Evolutionary conservation across 1,140 invertebrate genomes (phyloP).

Genomic region (Drosophila suzukii): DNA sequence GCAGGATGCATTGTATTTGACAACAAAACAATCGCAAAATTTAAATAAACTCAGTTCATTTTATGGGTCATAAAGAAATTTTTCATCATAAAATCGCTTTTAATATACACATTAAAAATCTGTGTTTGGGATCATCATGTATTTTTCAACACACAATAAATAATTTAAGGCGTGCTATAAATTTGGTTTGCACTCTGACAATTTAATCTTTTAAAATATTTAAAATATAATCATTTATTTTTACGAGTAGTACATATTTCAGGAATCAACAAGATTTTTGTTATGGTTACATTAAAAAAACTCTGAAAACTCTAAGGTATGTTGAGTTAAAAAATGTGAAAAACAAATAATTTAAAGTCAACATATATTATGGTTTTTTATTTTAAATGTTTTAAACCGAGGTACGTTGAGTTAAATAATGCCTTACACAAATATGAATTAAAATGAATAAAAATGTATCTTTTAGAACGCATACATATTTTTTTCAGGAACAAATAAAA

Average conservation of each 20-base stretch:
- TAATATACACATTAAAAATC: slow-evolving; percentile 21
- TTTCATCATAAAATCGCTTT: slow-evolving; percentile 21
- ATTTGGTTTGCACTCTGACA: background rate
- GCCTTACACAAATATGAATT: no score
- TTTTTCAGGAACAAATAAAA: background rate
- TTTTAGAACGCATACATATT: background rate
- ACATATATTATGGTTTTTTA: no score
- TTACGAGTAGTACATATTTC: no score
- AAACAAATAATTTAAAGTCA: no score
- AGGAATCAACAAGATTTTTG: no score
- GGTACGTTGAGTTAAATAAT: no score
- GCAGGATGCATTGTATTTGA: background rate
- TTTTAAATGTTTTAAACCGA: no score
- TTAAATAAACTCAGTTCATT: slow-evolving; percentile 12
- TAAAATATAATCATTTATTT: background rate
- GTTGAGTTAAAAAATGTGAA: no score
- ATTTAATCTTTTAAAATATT: slow-evolving; percentile 5
- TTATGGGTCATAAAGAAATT: slow-evolving; percentile 22
- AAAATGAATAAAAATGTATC: no score
- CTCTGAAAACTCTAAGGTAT: no score
- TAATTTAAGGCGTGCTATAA: slow-evolving; percentile 2
- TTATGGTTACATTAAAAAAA: no score
- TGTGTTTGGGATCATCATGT: slow-evolving; percentile 11
- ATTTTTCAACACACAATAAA: slow-evolving; percentile 31
- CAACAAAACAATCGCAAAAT: background rate